phyloP scores from a whole-genome alignment of 2,797 vertebrate species.

The Uromys caudimaculatus region DNA sequence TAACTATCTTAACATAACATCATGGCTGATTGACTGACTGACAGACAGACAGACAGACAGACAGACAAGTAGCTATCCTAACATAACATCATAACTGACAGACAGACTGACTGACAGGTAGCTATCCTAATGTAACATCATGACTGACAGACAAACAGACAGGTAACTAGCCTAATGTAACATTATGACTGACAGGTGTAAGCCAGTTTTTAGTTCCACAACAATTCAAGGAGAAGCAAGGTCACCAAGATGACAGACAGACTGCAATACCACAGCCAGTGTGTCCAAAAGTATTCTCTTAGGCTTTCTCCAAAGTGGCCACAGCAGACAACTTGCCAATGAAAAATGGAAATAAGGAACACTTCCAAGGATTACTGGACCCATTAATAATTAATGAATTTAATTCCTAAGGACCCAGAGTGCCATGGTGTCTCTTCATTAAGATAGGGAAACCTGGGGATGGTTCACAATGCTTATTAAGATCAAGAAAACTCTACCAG shows the following conservation, averaged over 20 bases:
- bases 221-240: conserved; percentile 29
- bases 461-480: neutral
- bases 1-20: too few species aligned
- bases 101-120: too few species aligned
- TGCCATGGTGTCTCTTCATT: neutral
- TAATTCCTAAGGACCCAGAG: neutral
- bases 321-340: neutral
- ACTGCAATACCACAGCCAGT: neutral
- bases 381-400: neutral
- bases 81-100: too few species aligned
- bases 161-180: neutral
- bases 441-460: neutral
- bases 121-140: neutral
- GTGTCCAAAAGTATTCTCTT: neutral
- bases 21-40: too few species aligned
- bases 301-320: neutral
- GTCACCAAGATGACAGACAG: neutral
- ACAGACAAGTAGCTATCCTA: too few species aligned
- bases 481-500: neutral
- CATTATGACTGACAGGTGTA: neutral
- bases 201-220: neutral
- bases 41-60: too few species aligned
- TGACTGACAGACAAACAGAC: neutral
- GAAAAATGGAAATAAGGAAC: neutral
- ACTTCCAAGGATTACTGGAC: neutral